These are phyloP conservation scores for Cyclina sinensis DNA, from an alignment of 1,140 invertebrate species.

Conservation along the genomic window DNA sequence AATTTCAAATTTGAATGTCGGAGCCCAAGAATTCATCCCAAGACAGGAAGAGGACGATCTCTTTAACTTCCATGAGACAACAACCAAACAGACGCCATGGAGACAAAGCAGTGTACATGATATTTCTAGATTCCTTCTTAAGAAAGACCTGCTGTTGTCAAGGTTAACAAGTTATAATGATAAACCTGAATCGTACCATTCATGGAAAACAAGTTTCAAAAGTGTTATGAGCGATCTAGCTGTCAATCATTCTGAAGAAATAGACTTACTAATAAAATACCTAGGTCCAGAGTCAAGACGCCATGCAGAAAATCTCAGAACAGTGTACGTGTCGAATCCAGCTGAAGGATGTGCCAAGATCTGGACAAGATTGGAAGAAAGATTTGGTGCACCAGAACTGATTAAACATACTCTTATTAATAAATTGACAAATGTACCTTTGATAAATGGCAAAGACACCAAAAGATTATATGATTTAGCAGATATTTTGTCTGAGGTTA, in stretches of 20 bases:
- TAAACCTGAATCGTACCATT: constrained; percentile 25
- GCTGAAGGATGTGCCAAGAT: constrained; percentile 21
- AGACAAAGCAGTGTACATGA: no score
- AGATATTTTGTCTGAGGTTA: constrained; percentile 69
- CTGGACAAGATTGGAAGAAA: constrained; percentile 48
- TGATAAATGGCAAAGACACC: constrained; percentile 60
- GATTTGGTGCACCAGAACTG: constrained; percentile 54
- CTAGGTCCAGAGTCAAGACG: constrained; percentile 65
- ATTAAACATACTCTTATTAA: constrained; percentile 19
- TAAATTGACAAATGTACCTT: constrained; percentile 55
- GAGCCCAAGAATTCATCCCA: no score
- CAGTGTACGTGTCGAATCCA: no score
- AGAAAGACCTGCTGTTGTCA: constrained; percentile 52
- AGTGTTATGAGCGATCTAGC: constrained; percentile 49
- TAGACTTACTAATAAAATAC: constrained; percentile 72
- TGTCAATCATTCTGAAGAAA: constrained; percentile 50
- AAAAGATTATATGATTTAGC: constrained; percentile 66
- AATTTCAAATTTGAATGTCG: no score
- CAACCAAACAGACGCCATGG: no score
- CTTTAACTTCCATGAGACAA: no score
- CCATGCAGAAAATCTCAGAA: constrained; percentile 36
- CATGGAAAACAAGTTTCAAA: constrained; percentile 64
- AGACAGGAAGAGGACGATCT: no score
- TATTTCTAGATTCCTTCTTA: constrained; percentile 40
- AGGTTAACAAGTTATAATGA: constrained; percentile 48